Conservation (phyloP, 2,797 vertebrate genomes). For the Cetoscarus ocellatus region DNA sequence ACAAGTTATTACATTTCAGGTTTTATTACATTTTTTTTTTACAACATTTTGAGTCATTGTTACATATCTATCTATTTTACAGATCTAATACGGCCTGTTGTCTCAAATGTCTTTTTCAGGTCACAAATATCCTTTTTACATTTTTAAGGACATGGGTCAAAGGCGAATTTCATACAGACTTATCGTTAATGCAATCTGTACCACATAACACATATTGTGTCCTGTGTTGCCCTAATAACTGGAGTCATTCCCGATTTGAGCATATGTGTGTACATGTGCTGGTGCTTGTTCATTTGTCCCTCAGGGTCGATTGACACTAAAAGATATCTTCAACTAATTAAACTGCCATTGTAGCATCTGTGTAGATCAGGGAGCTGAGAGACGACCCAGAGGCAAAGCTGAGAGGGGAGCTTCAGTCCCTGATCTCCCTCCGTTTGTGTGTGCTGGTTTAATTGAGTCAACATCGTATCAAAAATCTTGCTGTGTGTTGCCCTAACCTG, state of each 20-base stretch:
- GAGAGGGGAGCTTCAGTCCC: not conserved
- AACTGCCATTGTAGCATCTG: constrained; percentile 17
- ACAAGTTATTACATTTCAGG: too few species aligned
- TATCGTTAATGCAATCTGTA: too few species aligned
- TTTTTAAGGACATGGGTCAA: too few species aligned
- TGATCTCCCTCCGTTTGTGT: constrained; percentile 10
- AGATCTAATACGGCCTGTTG: too few species aligned
- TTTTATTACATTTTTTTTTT: too few species aligned
- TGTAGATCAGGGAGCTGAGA: constrained; percentile 20
- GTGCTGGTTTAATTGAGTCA: constrained; percentile 34
- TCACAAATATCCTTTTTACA: too few species aligned
- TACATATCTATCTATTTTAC: too few species aligned
- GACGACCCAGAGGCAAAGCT: constrained; percentile 22
- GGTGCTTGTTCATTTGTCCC: constrained; percentile 24
- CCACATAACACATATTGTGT: too few species aligned
- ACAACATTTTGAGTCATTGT: too few species aligned
- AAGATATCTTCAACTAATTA: constrained; percentile 45
- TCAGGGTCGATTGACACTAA: constrained; percentile 35
- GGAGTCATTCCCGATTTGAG: not conserved
- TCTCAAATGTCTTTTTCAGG: too few species aligned
- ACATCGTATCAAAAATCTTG: constrained; percentile 39
- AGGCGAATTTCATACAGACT: too few species aligned
- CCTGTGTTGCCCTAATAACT: not conserved
- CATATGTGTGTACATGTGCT: not conserved
- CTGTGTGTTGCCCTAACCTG: constrained; percentile 35